Evolutionary conservation across 1,140 invertebrate species (phyloP), one percentile per base, ranked within the genome.

Genomic region (Bombus waltoni): DNA sequence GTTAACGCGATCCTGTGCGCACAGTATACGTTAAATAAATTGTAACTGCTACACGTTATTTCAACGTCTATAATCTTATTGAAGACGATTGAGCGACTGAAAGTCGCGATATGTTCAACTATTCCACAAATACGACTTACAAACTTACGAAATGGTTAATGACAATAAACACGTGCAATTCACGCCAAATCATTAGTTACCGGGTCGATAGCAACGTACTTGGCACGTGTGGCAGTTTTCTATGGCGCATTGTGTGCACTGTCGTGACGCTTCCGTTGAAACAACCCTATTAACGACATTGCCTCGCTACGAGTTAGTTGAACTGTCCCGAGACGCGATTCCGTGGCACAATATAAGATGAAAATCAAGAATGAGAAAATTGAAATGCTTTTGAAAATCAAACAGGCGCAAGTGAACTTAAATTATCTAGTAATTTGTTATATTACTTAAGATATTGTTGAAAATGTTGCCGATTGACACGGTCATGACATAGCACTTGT

Each of bases 1-100:
- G 83, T 86, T 88, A 86, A 88, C 80, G 65, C 76, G 44, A 22
- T 4, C 38, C n/a, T 28, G 71, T n/a, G 35, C 8, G 32, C 15
- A n/a, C 13, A 18, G 28, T 8, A 5, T 8, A 53, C 47, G 59
- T 66, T 57, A 86, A 86, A 66, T 70, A 74, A 81, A 75, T 81
- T 62, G 72, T 78, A 44, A 47, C 44, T 22, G 82, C 65, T n/a
- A n/a, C 10, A 62, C 25, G 28, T 62, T 68, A 28, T 78, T 78
- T 70, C 66, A 13, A 13, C 18, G 74, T n/a, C 5, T 38, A 59
- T 57, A 76, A 79, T 84, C 38, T 25, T 22, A n/a, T 62, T 25
- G n/a, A 59, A 35, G 5, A 47, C 32, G 40, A 44, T 75, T 22
- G 22, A 13, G 4, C 40, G 40, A 15, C 18, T 1, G 81, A 35